Evolutionary conservation across 2,888 invertebrate species (phyloP).

Genomic region (Diadegma fenestrale): DNA sequence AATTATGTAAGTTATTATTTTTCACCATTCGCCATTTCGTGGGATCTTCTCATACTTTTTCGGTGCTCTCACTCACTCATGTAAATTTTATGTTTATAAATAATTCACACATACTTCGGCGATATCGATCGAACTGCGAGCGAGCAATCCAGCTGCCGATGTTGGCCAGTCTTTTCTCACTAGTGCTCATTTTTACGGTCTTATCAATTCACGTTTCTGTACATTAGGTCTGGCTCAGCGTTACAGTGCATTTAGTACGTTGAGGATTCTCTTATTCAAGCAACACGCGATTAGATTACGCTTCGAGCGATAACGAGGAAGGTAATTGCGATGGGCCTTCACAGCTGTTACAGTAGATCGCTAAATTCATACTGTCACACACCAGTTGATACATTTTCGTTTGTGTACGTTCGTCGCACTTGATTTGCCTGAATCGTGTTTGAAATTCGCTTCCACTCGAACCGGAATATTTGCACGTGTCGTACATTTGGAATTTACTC

Average conservation of each 20-base stretch:
- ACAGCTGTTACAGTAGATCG: neutral
- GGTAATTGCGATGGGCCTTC: slow-evolving; percentile 1
- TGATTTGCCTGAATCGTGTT: too few species aligned
- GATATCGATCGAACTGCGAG: neutral
- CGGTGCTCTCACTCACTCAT: neutral
- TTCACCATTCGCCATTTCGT: too few species aligned
- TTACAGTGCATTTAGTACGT: slow-evolving; percentile 9
- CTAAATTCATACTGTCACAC: neutral
- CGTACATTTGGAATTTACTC: neutral
- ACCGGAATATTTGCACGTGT: neutral
- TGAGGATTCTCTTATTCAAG: slow-evolving; percentile 11
- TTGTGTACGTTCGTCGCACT: neutral
- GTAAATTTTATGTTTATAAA: slow-evolving; percentile 39
- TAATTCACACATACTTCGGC: slow-evolving; percentile 31
- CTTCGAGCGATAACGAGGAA: slow-evolving; percentile 14
- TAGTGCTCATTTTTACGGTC: neutral
- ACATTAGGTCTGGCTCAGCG: neutral
- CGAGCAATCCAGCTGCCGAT: slow-evolving; percentile 13
- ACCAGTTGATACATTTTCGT: neutral
- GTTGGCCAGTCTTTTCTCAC: neutral
- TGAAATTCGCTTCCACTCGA: neutral
- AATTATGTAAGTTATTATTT: slow-evolving; percentile 52
- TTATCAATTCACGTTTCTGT: neutral
- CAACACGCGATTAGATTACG: slow-evolving; percentile 20
- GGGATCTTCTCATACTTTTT: neutral